phyloP scores from a whole-genome alignment of 2,888 invertebrate genomes.

The Drosophila ezoana region DNA sequence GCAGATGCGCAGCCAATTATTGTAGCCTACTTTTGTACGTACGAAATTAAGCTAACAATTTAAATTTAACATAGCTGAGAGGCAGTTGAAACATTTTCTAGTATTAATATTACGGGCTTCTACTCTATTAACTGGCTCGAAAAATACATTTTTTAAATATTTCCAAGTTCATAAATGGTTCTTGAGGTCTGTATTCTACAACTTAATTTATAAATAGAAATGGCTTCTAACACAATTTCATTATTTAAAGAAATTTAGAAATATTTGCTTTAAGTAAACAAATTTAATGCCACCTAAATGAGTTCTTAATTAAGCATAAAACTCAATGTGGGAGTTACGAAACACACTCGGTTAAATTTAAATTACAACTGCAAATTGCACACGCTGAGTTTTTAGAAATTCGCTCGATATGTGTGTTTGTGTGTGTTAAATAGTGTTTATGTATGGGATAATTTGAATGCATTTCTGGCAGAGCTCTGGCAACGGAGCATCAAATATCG shows the following conservation, averaged over 20 bases:
- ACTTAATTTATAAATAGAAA: constrained; percentile 1
- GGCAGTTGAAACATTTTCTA: too few species aligned
- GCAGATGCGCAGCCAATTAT: background rate
- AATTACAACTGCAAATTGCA: constrained; percentile 28
- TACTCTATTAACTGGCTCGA: too few species aligned
- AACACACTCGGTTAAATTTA: constrained; percentile 20
- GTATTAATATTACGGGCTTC: too few species aligned
- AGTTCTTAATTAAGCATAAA: constrained; percentile 61
- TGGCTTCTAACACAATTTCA: background rate
- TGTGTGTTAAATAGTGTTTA: constrained; percentile 7
- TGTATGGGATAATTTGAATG: constrained; percentile 40
- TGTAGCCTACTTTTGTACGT: too few species aligned
- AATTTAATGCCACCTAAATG: constrained; percentile 54
- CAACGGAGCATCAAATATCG: constrained; percentile 44
- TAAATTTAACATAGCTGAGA: too few species aligned
- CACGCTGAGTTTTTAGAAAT: constrained; percentile 1
- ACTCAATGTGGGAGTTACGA: constrained; percentile 12
- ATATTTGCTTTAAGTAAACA: constrained; percentile 28
- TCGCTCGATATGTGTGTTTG: constrained; percentile 7
- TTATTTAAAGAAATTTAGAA: background rate
- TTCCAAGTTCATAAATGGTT: too few species aligned
- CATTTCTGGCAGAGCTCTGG: constrained; percentile 28
- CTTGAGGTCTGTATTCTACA: background rate
- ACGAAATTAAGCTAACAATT: too few species aligned
- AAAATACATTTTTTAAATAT: too few species aligned